phyloP scores from a whole-genome alignment of 1,140 invertebrate species.

The Drosophila pachea region DNA sequence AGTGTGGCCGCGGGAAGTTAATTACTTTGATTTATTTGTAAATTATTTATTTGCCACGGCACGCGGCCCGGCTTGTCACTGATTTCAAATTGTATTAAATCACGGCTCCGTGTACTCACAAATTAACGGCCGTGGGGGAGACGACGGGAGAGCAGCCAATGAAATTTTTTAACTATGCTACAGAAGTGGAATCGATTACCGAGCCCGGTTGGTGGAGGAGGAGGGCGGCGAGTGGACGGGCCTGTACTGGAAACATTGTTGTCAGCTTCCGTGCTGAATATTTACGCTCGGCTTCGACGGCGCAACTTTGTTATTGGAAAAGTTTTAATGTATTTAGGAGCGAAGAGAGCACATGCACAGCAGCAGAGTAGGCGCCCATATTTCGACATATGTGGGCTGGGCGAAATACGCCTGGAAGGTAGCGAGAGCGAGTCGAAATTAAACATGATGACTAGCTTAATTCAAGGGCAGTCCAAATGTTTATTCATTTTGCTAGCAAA shows the following conservation, averaged over 20 bases:
- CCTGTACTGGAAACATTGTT: constrained; percentile 34
- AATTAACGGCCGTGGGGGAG: constrained; percentile 58
- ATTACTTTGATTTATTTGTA: constrained; percentile 74
- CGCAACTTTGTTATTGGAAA: constrained; percentile 73
- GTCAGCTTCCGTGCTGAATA: constrained; percentile 59
- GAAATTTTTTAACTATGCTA: no score
- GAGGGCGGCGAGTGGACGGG: no score
- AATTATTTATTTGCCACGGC: constrained; percentile 43
- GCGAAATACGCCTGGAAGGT: neutral
- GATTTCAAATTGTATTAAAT: constrained; percentile 73
- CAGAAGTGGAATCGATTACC: no score
- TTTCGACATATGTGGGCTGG: constrained; percentile 22
- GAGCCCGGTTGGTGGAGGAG: no score
- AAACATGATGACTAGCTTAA: constrained; percentile 46
- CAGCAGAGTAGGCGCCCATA: neutral
- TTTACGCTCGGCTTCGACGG: constrained; percentile 65
- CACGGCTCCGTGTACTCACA: constrained; percentile 63
- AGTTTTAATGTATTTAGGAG: constrained; percentile 65
- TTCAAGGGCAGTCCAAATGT: constrained; percentile 47
- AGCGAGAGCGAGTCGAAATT: constrained; percentile 28
- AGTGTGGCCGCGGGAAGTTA: constrained; percentile 63
- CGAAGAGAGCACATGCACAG: constrained; percentile 9
- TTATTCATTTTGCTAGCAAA: constrained; percentile 55
- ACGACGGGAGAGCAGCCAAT: constrained; percentile 1
- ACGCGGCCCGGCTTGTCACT: constrained; percentile 52